Evolutionary conservation across 2,888 invertebrate species (phyloP), one percentile per base, ranked within the genome.

Genomic region (Nebria brevicollis): DNA sequence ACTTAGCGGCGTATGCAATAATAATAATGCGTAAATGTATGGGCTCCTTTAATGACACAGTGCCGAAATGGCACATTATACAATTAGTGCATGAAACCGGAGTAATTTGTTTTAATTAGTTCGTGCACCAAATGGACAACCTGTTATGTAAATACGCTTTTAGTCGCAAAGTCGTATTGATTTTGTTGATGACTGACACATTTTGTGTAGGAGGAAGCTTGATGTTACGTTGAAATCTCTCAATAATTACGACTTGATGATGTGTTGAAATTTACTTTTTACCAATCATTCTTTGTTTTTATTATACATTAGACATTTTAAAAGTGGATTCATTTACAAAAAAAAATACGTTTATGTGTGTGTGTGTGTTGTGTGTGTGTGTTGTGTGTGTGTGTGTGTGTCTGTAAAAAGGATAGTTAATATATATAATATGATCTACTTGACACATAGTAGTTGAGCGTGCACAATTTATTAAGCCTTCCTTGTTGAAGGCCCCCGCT

Each of bases 51-150:
- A 34, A 34, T 5, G 13, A 20, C 15, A 13, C 25, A 66, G 2
- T 66, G 66, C 10, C 66, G 66, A 20, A 20, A 20, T 25, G 66
- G 66, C 7, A 11, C 25, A 15, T 2, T 66, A 20, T 25, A 66
- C 66, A 66, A 66, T 66, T 66, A 66, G n/a, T 25, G 4, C n/a
- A 25, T 11, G 66, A 66, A 66, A 20, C 20, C 20, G 20, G 20
- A 1, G 66, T 66, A 66, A 25, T 66, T 13, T 66, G 66, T 66
- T 66, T 66, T 66, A 66, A 66, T 66, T 66, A 66, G 13, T 8
- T 15, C 25, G 10, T 25, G 25, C 10, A 25, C 66, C 66, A 66
- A 66, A 66, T 66, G 7, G 66, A 66, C 25, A 66, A 25, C 66
- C 8, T 7, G 66, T 66, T 66, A 66, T 66, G 66, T 25, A 66